Evolutionary conservation across 2,888 invertebrate species (phyloP).

Genomic region (Aphodius sticticus): DNA sequence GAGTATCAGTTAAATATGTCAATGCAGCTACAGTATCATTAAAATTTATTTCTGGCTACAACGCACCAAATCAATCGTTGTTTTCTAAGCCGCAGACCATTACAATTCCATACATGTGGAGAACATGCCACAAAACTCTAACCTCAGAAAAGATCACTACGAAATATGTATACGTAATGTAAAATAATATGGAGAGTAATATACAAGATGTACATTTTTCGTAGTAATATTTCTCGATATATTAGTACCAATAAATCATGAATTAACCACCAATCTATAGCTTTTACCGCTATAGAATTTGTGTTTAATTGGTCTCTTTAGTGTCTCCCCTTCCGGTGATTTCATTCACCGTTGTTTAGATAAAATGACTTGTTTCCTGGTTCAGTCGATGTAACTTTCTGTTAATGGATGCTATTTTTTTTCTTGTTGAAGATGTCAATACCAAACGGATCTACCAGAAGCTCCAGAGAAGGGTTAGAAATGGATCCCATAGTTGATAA

Average conservation of each 20-base stretch:
- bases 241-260: not conserved
- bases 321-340: not conserved
- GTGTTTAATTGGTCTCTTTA: not conserved
- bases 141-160: too few relatives aligned
- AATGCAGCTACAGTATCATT: too few relatives aligned
- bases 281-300: not conserved
- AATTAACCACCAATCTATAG: not conserved
- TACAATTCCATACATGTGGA: too few relatives aligned
- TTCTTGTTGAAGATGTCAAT: constrained; percentile 36
- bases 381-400: not conserved
- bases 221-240: too few relatives aligned
- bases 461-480: constrained; percentile 44
- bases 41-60: too few relatives aligned
- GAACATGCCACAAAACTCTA: too few relatives aligned
- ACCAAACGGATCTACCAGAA: constrained; percentile 40
- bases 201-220: too few relatives aligned
- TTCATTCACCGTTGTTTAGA: not conserved
- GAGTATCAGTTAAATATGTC: too few relatives aligned
- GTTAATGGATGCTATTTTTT: not conserved
- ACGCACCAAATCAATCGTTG: too few relatives aligned
- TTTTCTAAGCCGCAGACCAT: too few relatives aligned
- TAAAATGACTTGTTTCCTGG: not conserved
- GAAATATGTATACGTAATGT: too few relatives aligned
- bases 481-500: constrained; percentile 55
- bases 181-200: too few relatives aligned